phyloP scores from a whole-genome alignment of 2,888 invertebrate genomes.

The Salpingus planirostris region DNA sequence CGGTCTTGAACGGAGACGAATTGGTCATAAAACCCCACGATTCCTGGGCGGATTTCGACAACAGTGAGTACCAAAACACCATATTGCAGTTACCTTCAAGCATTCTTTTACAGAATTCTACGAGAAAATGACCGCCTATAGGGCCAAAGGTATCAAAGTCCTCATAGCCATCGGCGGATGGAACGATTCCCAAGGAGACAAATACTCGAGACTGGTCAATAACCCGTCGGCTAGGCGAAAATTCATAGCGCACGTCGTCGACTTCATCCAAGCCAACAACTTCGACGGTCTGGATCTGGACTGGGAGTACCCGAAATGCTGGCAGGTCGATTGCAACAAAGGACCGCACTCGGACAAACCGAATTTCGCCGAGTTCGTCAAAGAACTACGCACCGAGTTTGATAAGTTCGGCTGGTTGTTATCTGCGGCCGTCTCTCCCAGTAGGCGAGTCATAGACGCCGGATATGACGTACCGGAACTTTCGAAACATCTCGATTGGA shows the following conservation, averaged over 20 bases:
- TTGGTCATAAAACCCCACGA: conserved; percentile 78
- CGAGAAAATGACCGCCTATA: conserved; percentile 70
- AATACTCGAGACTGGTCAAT: conserved; percentile 76
- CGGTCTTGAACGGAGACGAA: conserved; percentile 67
- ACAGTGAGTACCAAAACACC: conserved; percentile 61
- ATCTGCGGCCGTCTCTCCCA: conserved; percentile 80
- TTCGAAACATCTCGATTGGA: conserved; percentile 77
- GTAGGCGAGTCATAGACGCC: conserved; percentile 71
- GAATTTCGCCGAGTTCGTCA: conserved; percentile 66
- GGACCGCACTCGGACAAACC: conserved; percentile 74
- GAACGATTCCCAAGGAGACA: conserved; percentile 89
- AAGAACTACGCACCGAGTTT: conserved; percentile 65
- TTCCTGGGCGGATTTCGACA: conserved; percentile 82
- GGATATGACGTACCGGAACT: conserved; percentile 75
- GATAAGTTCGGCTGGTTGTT: conserved; percentile 61
- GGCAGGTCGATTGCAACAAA: conserved; percentile 80
- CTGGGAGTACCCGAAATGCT: conserved; percentile 92
- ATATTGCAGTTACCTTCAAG: too few species aligned
- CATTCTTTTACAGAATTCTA: conserved; percentile 60
- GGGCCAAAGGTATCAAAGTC: conserved; percentile 66
- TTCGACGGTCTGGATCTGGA: conserved; percentile 90
- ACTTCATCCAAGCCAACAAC: conserved; percentile 68
- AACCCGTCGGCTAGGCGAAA: conserved; percentile 58
- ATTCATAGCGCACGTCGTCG: conserved; percentile 66
- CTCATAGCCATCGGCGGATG: conserved; percentile 87